A percentile compares a stretch with the other conserved stretches of the same genome.
These are phyloP conservation scores for Temnopleurus reevesii DNA, from an alignment of 53 echinoderm and acorn worm species.

Conservation along the genomic window DNA sequence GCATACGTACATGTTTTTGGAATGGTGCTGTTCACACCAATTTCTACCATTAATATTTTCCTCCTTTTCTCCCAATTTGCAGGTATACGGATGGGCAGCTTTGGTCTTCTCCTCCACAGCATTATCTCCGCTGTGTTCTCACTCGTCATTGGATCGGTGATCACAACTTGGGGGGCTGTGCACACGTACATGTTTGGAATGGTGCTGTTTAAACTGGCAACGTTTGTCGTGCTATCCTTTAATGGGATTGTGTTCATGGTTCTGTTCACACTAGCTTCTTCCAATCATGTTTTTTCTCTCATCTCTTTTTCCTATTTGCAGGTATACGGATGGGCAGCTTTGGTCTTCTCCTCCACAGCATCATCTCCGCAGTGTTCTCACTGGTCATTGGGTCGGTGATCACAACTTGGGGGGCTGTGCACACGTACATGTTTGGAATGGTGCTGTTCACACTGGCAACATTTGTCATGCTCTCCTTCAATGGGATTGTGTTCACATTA, in stretches of 20 bases:
- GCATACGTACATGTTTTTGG: constrained; percentile 82
- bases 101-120: constrained; percentile 93
- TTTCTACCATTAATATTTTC: constrained; percentile 72
- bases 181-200: constrained; percentile 85
- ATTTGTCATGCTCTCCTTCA: constrained; percentile 68
- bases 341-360: constrained; percentile 91
- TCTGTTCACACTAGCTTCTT: too few relatives aligned
- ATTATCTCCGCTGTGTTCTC: constrained; percentile 82
- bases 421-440: constrained; percentile 87
- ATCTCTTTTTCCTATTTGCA: neutral
- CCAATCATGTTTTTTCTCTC: neutral
- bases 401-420: constrained; percentile 61
- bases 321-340: constrained; percentile 93
- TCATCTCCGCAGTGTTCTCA: constrained; percentile 81
- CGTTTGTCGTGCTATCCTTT: constrained; percentile 70
- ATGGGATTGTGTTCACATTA: constrained; percentile 69
- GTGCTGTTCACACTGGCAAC: constrained; percentile 75
- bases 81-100: constrained; percentile 94
- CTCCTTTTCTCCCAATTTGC: neutral
- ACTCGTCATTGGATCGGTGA: constrained; percentile 65
- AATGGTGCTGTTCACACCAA: constrained; percentile 73
- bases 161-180: constrained; percentile 65
- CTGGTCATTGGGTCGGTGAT: constrained; percentile 69
- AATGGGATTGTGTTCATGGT: constrained; percentile 65
- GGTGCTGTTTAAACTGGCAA: constrained; percentile 73